Percentiles rank a stretch among this genome's conserved stretches.
phyloP scores from a whole-genome alignment of 2,888 invertebrate genomes.

The Monochamus alternatus region DNA sequence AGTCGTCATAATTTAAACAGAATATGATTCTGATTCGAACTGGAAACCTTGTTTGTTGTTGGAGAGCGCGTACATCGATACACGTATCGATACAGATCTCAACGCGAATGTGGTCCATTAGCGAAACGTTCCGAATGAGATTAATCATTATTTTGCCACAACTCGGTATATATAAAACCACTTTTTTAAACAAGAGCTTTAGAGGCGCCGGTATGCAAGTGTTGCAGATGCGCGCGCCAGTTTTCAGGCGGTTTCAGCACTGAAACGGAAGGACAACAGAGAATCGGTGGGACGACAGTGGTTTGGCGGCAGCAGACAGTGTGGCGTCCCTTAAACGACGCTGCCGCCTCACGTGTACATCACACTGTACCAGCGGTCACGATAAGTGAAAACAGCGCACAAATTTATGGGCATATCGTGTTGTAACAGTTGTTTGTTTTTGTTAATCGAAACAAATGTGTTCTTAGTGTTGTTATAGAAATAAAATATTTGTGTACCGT shows the following conservation, averaged over 20 bases:
- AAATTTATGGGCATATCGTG: constrained; percentile 32
- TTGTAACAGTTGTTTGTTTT: constrained; percentile 11
- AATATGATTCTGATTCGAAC: too few relatives aligned
- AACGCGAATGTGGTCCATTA: too few relatives aligned
- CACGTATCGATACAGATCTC: too few relatives aligned
- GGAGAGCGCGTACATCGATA: too few relatives aligned
- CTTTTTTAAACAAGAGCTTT: constrained; percentile 20
- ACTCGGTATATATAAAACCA: constrained; percentile 2
- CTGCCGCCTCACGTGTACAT: constrained; percentile 62
- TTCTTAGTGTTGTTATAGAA: constrained; percentile 30
- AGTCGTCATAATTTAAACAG: too few relatives aligned
- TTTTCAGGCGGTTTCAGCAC: constrained; percentile 37
- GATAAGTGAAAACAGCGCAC: constrained; percentile 31
- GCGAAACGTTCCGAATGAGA: too few relatives aligned
- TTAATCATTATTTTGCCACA: too few relatives aligned
- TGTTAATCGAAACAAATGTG: constrained; percentile 18
- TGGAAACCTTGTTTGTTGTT: too few relatives aligned
- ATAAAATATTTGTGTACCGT: constrained; percentile 16
- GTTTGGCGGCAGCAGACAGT: constrained; percentile 64
- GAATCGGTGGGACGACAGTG: constrained; percentile 56
- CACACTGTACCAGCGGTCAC: constrained; percentile 23
- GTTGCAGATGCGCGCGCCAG: constrained; percentile 54
- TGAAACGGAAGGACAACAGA: constrained; percentile 39
- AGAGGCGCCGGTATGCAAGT: constrained; percentile 47
- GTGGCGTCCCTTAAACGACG: constrained; percentile 59